phyloP scores from a whole-genome alignment of 2,113 vertebrate genomes.

The western clawed frog (Xenopus tropicalis) region DNA sequence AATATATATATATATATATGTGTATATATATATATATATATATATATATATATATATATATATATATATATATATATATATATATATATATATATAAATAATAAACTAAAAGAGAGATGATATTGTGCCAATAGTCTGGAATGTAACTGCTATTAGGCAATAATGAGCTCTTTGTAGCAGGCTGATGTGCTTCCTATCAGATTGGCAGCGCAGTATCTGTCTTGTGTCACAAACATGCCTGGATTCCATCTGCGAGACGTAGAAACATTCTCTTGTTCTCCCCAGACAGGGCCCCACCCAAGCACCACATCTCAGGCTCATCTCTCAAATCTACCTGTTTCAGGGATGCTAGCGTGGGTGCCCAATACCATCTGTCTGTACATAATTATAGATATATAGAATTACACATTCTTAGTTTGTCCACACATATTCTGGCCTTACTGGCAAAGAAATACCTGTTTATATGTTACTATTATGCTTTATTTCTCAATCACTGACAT shows the following conservation, averaged over 20 bases:
- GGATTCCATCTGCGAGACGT: slow-evolving; percentile 29
- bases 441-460: too few species aligned
- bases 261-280: slow-evolving; percentile 10
- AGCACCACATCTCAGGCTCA: not conserved
- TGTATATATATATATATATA: too few species aligned
- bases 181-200: slow-evolving; percentile 38
- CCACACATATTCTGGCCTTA: too few species aligned
- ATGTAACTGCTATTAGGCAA: slow-evolving; percentile 36
- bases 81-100: not conserved
- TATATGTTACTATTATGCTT: too few species aligned
- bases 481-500: too few species aligned
- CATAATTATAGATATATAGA: too few species aligned
- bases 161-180: slow-evolving; percentile 3
- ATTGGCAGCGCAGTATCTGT: slow-evolving; percentile 25
- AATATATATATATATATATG: too few species aligned
- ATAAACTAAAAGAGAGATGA: slow-evolving; percentile 24
- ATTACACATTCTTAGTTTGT: too few species aligned
- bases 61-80: too few species aligned
- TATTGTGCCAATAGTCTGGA: slow-evolving; percentile 38
- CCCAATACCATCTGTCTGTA: too few species aligned
- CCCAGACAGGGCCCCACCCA: slow-evolving; percentile 8
- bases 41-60: not conserved
- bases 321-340: too few species aligned
- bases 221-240: slow-evolving; percentile 24
- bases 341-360: too few species aligned